phyloP scores from a whole-genome alignment of 2,888 invertebrate genomes.

The Cephus pulcher region DNA sequence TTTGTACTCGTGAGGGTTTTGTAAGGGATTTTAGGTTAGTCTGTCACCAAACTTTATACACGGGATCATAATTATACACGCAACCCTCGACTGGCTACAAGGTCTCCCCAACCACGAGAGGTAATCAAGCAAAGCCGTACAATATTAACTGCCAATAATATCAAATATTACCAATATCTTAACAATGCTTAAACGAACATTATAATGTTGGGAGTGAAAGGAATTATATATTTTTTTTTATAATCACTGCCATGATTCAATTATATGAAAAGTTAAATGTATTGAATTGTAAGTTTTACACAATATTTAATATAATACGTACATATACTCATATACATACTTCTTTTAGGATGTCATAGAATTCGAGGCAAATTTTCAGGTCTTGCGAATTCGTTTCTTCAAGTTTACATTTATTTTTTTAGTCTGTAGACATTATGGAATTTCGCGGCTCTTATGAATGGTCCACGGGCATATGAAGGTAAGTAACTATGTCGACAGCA shows the following conservation, averaged over 20 bases:
- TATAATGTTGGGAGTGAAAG: background rate
- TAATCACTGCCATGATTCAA: background rate
- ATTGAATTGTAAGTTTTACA: background rate
- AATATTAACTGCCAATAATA: background rate
- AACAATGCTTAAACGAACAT: background rate
- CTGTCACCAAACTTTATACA: constrained; percentile 19
- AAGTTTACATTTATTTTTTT: background rate
- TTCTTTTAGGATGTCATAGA: background rate
- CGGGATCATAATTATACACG: constrained; percentile 5
- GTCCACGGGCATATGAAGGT: background rate
- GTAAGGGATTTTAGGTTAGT: constrained; percentile 17
- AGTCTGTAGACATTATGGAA: background rate
- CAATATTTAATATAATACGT: background rate
- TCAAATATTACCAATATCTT: background rate
- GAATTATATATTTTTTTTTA: background rate
- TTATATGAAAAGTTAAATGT: background rate
- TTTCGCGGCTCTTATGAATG: background rate
- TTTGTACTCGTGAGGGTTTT: constrained; percentile 23
- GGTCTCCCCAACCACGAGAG: background rate
- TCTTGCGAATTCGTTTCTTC: background rate
- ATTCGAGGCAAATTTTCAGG: background rate
- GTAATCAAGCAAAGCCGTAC: background rate
- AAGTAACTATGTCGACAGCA: background rate
- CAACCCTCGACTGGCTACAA: background rate
- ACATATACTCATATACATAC: background rate